Evolutionary conservation across 2,113 vertebrate species (phyloP), one percentile per base, ranked within the genome.

Genomic region (Echinops telfairi): DNA sequence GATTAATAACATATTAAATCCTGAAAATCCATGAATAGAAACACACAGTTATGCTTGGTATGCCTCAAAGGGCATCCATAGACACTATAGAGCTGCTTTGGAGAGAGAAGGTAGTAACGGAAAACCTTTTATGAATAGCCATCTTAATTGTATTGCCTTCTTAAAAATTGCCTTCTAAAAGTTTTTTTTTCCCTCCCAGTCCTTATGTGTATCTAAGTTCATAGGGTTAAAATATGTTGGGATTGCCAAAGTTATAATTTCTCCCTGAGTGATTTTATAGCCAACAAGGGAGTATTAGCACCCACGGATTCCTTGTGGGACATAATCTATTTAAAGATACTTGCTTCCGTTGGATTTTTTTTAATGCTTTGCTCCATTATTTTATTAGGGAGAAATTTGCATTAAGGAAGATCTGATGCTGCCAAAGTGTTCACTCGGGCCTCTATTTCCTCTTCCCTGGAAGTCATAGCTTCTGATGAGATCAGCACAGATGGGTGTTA

Each of bases 1-100:
- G 97, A 97, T 97, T 96, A 95, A 97, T 96, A 97, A 96, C 90
- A 95, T 89, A 76, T 88, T 86, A 73, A 95, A 60, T 93, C 83
- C 84, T 76, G 90, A 70, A 93, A 95, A 95, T 92, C 77, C 90
- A 89, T 57, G 66, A 94, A 89, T 47, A 95, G 79, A 93, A 90
- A 94, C 25, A 12, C 86, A 92, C 81, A 89, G 47, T 11, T 53
- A 53, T 6, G 47, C 47, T 33, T 84, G 36, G 90, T 86, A 79
- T 83, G 90, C 90, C 81, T 97, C 76, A 57, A 85, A 96, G 88
- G 80, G 29, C 36, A 86, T 36, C 38, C 43, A 57, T 62, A 71
- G 83, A 86, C 1, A 7, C 7, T 17, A 31, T 2, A 29, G 73
- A 93, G 19, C 31, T 83, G 5, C 77, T 93, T 91, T 92, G 68